Base-by-base conservation (phyloP, 23 tunicate species). In the Botrylloides violaceus region DNA sequence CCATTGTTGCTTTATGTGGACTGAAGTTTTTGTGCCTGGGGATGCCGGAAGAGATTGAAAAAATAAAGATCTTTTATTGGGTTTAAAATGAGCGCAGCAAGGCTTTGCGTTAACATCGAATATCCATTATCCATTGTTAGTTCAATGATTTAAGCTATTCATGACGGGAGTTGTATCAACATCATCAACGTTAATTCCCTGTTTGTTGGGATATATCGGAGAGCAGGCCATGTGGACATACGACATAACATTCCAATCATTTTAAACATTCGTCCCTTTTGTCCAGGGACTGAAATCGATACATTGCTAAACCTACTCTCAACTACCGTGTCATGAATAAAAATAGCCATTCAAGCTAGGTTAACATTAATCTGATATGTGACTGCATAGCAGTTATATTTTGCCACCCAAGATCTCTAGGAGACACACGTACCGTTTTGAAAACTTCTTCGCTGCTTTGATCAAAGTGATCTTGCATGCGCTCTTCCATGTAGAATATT, bases 401-500 rank as follows among this genome's bases (percentile, higher is more conserved):
- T n/a, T n/a, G n/a, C n/a, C n/a, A n/a, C n/a, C n/a, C n/a, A n/a
- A n/a, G n/a, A n/a, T n/a, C n/a, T n/a, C 55, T 12, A 47, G 18
- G 18, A 47, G 63, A 1, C 4, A 0, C 3, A 84, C 87, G 71
- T 47, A 88, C 96, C 27, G 72, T 71, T 72, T 76, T 65, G 63
- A 71, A 72, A 4, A 88, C 72, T 22, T 88, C 81, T 38, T 88
- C 88, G n/a, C 81, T 86, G 25, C 77, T 84, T 19, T 80, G 81
- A 59, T 59, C 58, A 61, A 88, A 66, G 29, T 73, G 77, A 57
- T 81, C 81, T 55, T 77, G 74, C 88, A 88, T 88, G 58, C 84
- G 66, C 53, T 88, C 96, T 38, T 88, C 88, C 88, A 88, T 88
- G 81, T 88, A 82, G 63, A 73, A 88, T 29, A 88, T 88, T n/a